Percentiles rank a stretch among this genome's conserved stretches.
Conservation (phyloP, 2,888 invertebrate genomes). For the Lottia scabra region DNA sequence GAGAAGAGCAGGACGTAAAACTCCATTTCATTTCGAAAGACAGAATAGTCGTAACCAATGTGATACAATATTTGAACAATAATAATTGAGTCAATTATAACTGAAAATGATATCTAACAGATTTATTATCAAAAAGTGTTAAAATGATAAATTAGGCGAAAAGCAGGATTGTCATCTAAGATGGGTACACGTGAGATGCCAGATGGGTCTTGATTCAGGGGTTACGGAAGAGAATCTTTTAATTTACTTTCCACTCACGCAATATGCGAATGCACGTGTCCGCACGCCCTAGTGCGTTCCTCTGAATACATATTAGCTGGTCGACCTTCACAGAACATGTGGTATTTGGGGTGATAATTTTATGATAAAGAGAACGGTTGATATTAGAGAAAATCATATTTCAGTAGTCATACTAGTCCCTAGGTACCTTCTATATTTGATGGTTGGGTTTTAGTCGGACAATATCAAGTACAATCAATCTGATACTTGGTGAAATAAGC, state of each 20-base stretch:
- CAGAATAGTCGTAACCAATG: too few species aligned
- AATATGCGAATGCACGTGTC: constrained; percentile 32
- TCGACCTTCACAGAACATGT: constrained; percentile 18
- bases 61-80: too few species aligned
- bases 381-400: too few species aligned
- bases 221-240: constrained; percentile 5
- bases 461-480: too few species aligned
- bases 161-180: neutral
- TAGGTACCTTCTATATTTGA: too few species aligned
- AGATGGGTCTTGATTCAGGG: neutral
- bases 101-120: too few species aligned
- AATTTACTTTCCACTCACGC: constrained; percentile 15
- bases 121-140: too few species aligned
- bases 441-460: too few species aligned
- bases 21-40: too few species aligned
- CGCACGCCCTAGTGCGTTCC: constrained; percentile 22
- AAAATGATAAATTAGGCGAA: constrained; percentile 4
- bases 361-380: constrained; percentile 8
- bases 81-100: too few species aligned
- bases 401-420: too few species aligned
- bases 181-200: neutral
- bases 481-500: constrained; percentile 16
- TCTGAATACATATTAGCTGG: constrained; percentile 27
- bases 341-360: constrained; percentile 14
- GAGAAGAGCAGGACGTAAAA: too few species aligned